phyloP scores from a whole-genome alignment of 2,113 vertebrate genomes.

The Microcebus ravelobensis region DNA sequence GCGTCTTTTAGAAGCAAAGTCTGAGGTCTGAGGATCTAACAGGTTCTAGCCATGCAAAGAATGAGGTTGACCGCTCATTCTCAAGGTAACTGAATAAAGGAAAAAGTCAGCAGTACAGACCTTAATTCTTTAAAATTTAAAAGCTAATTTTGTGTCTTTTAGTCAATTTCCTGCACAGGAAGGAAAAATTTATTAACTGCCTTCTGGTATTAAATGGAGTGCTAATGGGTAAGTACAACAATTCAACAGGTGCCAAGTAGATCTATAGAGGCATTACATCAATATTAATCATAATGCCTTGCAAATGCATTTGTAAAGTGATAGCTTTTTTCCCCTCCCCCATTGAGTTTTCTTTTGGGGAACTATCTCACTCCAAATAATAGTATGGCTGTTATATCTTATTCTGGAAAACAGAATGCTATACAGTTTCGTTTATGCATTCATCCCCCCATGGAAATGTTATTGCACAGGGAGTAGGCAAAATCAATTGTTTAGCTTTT shows the following conservation, averaged over 20 bases:
- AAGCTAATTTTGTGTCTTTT: constrained; percentile 92
- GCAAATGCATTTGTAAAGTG: constrained; percentile 73
- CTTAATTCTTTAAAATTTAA: constrained; percentile 93
- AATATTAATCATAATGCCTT: constrained; percentile 85
- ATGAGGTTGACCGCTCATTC: constrained; percentile 71
- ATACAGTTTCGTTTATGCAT: background rate
- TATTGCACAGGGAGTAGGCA: background rate
- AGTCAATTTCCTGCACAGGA: constrained; percentile 90
- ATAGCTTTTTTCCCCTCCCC: constrained; percentile 39
- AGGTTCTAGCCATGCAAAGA: constrained; percentile 66
- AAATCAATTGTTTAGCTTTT: background rate
- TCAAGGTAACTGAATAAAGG: constrained; percentile 82
- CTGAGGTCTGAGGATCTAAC: constrained; percentile 69
- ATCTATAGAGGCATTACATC: constrained; percentile 87
- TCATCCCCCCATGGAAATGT: background rate
- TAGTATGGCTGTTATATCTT: background rate
- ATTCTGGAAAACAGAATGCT: constrained; percentile 6
- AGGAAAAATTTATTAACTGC: constrained; percentile 90
- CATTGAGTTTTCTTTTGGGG: constrained; percentile 69
- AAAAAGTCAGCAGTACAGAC: constrained; percentile 81
- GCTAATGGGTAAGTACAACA: constrained; percentile 89
- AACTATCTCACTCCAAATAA: constrained; percentile 53
- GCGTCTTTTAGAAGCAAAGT: constrained; percentile 64
- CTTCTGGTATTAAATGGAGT: constrained; percentile 89
- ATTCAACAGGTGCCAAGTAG: constrained; percentile 88